Percentiles rank a stretch among this genome's conserved stretches.
phyloP scores from a whole-genome alignment of 1,140 invertebrate species.

The Drosophila tristis region DNA sequence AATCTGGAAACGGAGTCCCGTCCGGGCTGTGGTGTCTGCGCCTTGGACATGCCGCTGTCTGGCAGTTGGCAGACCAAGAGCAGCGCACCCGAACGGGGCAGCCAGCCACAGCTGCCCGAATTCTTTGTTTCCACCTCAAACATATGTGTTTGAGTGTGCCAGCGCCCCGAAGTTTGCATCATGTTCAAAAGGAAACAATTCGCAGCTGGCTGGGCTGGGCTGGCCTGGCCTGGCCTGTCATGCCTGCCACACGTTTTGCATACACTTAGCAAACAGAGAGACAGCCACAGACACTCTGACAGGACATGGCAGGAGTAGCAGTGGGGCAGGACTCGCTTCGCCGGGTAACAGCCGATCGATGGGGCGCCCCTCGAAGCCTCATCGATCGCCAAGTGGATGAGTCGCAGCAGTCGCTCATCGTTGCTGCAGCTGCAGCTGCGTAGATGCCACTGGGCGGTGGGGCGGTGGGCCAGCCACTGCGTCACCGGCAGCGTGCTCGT shows the following conservation, averaged over 20 bases:
- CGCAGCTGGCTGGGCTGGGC: constrained; percentile 2
- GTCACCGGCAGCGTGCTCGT: no score
- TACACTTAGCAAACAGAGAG: constrained; percentile 43
- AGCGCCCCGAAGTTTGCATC: constrained; percentile 3
- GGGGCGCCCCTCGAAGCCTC: no score
- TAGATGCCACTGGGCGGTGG: no score
- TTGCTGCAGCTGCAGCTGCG: no score
- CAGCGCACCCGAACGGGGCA: no score
- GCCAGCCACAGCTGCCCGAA: neutral
- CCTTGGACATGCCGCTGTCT: constrained; percentile 21
- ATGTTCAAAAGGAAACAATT: constrained; percentile 29
- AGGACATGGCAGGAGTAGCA: no score
- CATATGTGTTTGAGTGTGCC: neutral
- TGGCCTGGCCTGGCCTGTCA: constrained; percentile 12
- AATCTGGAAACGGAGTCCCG: neutral
- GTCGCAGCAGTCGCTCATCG: no score
- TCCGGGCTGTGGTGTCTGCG: constrained; percentile 10
- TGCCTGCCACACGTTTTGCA: constrained; percentile 26
- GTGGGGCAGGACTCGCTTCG: neutral
- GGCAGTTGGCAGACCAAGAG: constrained; percentile 26
- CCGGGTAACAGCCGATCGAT: neutral
- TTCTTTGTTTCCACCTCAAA: constrained; percentile 1
- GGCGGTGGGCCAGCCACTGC: no score
- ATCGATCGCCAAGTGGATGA: no score
- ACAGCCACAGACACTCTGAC: neutral